These are phyloP conservation scores for Mycteria americana DNA, from an alignment of 2,797 vertebrate genomes.

Conservation along the genomic window DNA sequence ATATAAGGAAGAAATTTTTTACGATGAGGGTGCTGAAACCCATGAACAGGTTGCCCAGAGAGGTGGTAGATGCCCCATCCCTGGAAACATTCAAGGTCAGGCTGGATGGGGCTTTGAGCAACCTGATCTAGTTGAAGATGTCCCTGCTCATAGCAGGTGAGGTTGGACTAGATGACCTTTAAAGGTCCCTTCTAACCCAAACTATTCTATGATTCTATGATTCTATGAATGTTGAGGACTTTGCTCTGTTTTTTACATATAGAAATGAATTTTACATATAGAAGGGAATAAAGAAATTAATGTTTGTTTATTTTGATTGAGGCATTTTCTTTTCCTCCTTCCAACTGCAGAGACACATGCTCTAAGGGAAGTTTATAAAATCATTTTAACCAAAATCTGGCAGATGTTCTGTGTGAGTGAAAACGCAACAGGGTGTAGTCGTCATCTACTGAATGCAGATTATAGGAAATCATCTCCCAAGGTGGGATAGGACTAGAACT, in stretches of 20 bases:
- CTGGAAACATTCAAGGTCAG: background rate
- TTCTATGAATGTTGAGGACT: background rate
- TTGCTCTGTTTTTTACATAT: background rate
- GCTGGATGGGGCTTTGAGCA: background rate
- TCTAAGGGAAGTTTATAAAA: background rate
- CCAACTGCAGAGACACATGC: background rate
- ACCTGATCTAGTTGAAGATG: background rate
- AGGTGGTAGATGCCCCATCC: background rate
- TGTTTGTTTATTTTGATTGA: background rate
- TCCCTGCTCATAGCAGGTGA: background rate
- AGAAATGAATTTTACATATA: background rate
- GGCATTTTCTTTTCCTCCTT: background rate
- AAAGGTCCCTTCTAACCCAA: background rate
- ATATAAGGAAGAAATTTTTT: background rate
- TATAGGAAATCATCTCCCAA: background rate
- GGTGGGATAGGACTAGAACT: background rate
- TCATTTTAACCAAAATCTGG: background rate
- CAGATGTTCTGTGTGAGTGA: background rate
- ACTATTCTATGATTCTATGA: background rate
- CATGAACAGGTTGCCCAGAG: background rate
- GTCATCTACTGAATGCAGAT: background rate
- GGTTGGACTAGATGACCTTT: background rate
- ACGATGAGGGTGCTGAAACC: background rate
- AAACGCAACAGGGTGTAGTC: background rate
- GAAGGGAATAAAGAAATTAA: background rate